Evolutionary conservation across 2,113 vertebrate species (phyloP).

Genomic region (Chamaetylas fuelleborni): DNA sequence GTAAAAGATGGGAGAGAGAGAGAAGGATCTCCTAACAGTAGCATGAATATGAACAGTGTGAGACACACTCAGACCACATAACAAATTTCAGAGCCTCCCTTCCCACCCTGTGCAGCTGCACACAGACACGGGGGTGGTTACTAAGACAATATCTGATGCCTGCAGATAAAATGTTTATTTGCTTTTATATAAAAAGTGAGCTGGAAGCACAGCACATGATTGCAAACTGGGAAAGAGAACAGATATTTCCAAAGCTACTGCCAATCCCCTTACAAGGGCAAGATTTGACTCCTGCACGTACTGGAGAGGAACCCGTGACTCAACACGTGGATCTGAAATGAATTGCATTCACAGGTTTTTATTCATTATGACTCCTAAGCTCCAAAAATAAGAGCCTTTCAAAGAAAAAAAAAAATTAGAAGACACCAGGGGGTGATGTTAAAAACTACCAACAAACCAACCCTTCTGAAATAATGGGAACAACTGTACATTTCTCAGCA

Average conservation of each 20-base stretch:
- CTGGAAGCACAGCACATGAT: background rate
- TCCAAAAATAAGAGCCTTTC: background rate
- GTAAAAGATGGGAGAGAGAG: background rate
- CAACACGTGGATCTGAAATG: background rate
- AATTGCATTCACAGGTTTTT: background rate
- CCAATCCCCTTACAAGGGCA: background rate
- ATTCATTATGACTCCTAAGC: background rate
- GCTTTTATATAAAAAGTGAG: background rate
- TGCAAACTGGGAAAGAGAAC: background rate
- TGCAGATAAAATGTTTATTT: background rate
- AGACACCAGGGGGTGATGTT: background rate
- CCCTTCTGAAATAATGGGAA: background rate
- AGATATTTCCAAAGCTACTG: constrained; percentile 28
- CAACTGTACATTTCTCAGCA: background rate
- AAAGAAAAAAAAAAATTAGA: background rate
- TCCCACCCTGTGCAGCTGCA: background rate
- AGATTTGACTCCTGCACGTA: background rate
- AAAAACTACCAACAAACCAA: background rate
- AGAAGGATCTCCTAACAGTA: background rate
- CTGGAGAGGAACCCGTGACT: background rate
- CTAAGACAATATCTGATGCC: background rate
- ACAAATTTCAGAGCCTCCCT: background rate
- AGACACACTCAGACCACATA: background rate
- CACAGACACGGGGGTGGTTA: background rate
- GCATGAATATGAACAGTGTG: background rate